A percentile compares a stretch with the other conserved stretches of the same genome.
These are phyloP conservation scores for Agrilus planipennis DNA, from an alignment of 1,140 invertebrate species.

Conservation along the genomic window DNA sequence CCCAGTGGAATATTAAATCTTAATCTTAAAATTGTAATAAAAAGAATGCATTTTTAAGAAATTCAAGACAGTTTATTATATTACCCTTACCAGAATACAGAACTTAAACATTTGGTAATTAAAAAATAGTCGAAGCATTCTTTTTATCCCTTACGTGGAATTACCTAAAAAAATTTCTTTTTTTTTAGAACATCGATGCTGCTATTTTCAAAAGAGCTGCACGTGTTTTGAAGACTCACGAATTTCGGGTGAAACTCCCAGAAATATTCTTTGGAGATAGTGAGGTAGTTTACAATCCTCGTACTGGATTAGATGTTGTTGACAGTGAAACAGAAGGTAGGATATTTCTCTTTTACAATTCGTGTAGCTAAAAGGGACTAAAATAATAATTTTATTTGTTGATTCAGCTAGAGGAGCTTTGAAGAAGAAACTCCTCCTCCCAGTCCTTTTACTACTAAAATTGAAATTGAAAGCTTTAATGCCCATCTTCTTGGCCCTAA, in stretches of 20 bases:
- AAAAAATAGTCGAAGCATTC: too few relatives aligned
- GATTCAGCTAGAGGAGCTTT: constrained; percentile 47
- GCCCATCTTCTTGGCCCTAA: constrained; percentile 65
- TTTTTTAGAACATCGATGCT: constrained; percentile 53
- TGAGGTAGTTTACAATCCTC: constrained; percentile 53
- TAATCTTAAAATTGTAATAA: not conserved
- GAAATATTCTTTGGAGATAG: constrained; percentile 57
- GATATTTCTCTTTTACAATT: constrained; percentile 1
- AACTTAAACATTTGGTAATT: too few relatives aligned
- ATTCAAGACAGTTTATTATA: too few relatives aligned
- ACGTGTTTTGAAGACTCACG: constrained; percentile 55
- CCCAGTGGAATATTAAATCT: too few relatives aligned
- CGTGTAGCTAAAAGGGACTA: not conserved
- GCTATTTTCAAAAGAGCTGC: constrained; percentile 57
- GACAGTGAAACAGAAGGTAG: constrained; percentile 40
- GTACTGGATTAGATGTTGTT: constrained; percentile 49
- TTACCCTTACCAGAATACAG: too few relatives aligned
- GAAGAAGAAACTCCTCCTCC: constrained; percentile 71
- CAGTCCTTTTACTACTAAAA: constrained; percentile 64
- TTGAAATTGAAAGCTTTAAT: constrained; percentile 71
- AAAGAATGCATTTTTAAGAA: not conserved
- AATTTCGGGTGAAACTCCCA: constrained; percentile 56
- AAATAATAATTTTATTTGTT: constrained; percentile 8
- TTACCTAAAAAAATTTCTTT: constrained; percentile 1
- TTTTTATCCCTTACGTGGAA: too few relatives aligned